A percentile compares a stretch with the other conserved stretches of the same genome.
phyloP scores from a whole-genome alignment of 2,888 invertebrate genomes.

The Epsilonema sp. region DNA sequence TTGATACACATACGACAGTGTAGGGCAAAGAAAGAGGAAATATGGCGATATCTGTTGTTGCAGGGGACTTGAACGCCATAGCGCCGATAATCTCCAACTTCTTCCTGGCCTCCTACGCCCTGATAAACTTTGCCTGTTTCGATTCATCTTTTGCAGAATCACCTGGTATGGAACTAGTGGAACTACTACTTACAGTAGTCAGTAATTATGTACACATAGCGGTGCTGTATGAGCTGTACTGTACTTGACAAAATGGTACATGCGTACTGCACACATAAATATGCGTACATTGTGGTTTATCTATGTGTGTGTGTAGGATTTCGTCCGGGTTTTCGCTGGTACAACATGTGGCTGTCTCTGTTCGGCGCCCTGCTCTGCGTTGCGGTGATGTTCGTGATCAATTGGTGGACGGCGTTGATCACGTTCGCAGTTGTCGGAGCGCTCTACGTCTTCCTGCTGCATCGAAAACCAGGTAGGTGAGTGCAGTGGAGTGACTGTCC shows the following conservation, averaged over 20 bases:
- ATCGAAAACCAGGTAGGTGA: slow-evolving; percentile 82
- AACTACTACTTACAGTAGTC: background rate
- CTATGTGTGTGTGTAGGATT: no score
- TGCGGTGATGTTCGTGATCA: slow-evolving; percentile 39
- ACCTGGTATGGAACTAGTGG: no score
- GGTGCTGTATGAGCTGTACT: background rate
- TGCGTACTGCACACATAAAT: background rate
- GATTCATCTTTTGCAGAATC: slow-evolving; percentile 65
- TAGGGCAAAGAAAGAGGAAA: no score
- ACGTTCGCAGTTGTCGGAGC: slow-evolving; percentile 37
- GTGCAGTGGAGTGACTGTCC: no score
- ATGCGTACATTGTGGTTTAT: background rate
- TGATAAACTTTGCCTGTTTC: slow-evolving; percentile 83
- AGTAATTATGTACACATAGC: background rate
- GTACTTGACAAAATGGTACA: background rate
- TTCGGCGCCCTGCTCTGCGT: slow-evolving; percentile 47
- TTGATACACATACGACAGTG: no score
- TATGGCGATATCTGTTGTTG: no score
- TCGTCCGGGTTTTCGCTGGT: slow-evolving; percentile 41
- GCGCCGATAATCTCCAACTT: slow-evolving; percentile 82
- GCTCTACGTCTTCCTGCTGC: slow-evolving; percentile 73
- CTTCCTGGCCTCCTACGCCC: slow-evolving; percentile 72
- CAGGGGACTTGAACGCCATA: slow-evolving; percentile 64
- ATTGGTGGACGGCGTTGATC: slow-evolving; percentile 37
- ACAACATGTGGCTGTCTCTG: slow-evolving; percentile 73